These are phyloP conservation scores for Sebastes reedi DNA, from an alignment of 2,797 vertebrate species.

Conservation along the genomic window DNA sequence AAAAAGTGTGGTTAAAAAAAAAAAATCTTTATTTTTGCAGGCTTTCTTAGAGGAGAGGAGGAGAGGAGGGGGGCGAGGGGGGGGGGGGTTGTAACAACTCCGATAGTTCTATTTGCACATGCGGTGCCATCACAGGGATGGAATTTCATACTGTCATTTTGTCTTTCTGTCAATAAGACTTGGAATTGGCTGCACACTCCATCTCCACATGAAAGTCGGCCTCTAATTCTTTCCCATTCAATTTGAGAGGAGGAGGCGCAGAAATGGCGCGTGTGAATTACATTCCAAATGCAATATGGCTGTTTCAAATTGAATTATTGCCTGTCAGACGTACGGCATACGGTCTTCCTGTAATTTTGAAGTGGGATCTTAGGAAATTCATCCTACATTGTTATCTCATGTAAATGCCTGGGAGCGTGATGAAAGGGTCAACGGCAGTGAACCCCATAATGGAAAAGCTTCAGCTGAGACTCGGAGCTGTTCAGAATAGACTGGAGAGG, in stretches of 20 bases:
- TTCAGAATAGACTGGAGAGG: slow-evolving; percentile 7
- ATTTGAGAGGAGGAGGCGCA: slow-evolving; percentile 55
- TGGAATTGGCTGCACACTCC: slow-evolving; percentile 55
- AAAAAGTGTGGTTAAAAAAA: slow-evolving; percentile 36
- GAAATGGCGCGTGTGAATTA: slow-evolving; percentile 59
- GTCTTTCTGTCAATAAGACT: slow-evolving; percentile 59
- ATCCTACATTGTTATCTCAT: slow-evolving; percentile 62
- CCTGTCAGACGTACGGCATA: slow-evolving; percentile 61
- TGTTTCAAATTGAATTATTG: slow-evolving; percentile 73
- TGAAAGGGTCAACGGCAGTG: slow-evolving; percentile 65
- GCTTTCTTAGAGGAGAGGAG: background rate
- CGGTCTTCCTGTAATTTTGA: slow-evolving; percentile 52
- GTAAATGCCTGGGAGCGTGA: slow-evolving; percentile 61
- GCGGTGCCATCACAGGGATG: slow-evolving; percentile 11
- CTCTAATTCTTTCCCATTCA: slow-evolving; percentile 64
- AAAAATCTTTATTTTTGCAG: slow-evolving; percentile 37
- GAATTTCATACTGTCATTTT: slow-evolving; percentile 50
- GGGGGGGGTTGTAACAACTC: background rate
- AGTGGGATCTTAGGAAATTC: slow-evolving; percentile 56
- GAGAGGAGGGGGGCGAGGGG: fast-evolving
- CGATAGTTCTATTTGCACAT: slow-evolving; percentile 54
- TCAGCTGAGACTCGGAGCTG: slow-evolving; percentile 23
- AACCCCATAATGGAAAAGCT: slow-evolving; percentile 57
- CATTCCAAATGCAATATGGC: slow-evolving; percentile 71
- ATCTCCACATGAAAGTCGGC: slow-evolving; percentile 66